Evolutionary conservation across 53 echinoderm and acorn worm species (phyloP).

Genomic region (Crossaster papposus): DNA sequence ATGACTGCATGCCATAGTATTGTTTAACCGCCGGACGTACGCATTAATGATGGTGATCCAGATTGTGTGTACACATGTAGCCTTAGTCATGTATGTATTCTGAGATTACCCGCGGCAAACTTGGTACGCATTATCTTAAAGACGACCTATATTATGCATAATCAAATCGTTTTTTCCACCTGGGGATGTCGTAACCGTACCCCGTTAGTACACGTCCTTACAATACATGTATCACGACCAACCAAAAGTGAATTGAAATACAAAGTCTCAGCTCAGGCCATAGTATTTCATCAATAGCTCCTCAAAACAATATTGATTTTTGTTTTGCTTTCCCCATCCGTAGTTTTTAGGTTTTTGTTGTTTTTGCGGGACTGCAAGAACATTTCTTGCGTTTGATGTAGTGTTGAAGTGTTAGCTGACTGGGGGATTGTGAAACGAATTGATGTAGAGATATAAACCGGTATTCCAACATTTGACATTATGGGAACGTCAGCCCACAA

Average conservation of each 20-base stretch:
- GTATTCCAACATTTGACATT: neutral
- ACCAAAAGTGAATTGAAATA: neutral
- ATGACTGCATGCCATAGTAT: neutral
- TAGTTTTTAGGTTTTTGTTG: no score
- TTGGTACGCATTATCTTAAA: neutral
- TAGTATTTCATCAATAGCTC: neutral
- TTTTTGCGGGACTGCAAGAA: neutral
- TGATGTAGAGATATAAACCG: neutral
- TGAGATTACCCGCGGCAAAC: neutral
- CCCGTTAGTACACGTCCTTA: neutral
- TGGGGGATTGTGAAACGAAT: no score
- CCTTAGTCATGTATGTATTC: neutral
- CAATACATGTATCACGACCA: neutral
- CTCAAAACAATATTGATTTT: conserved; percentile 14
- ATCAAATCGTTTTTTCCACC: neutral
- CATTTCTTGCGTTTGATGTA: neutral
- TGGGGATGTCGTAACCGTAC: neutral
- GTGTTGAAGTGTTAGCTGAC: neutral
- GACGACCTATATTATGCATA: neutral
- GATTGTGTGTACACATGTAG: neutral
- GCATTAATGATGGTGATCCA: neutral
- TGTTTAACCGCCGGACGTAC: neutral
- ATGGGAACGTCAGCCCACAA: neutral
- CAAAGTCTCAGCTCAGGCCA: neutral
- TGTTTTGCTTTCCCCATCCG: neutral